Conservation (phyloP, 2,113 vertebrate species). For the Halichoerus grypus region DNA sequence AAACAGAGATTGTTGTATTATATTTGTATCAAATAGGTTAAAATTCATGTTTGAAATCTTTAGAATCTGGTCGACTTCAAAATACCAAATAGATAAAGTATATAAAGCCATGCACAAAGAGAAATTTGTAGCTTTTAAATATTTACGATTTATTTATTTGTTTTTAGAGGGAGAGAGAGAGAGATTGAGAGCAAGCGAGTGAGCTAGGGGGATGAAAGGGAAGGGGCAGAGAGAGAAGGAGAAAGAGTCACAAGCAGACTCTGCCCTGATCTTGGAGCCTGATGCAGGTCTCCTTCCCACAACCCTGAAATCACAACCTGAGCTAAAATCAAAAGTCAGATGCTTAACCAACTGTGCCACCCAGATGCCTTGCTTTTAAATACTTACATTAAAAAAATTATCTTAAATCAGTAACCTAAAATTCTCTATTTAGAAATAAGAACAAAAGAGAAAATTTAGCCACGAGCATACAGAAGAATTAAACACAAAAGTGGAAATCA, state of each 20-base stretch:
- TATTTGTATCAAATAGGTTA: neutral
- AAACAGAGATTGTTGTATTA: neutral
- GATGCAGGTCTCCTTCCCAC: neutral
- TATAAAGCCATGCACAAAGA: neutral
- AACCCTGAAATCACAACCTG: neutral
- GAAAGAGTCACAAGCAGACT: neutral
- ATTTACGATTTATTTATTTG: neutral
- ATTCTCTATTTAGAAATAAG: neutral
- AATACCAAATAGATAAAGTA: neutral
- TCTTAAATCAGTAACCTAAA: neutral
- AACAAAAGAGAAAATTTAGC: neutral
- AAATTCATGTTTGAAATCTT: neutral
- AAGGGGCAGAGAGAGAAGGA: neutral
- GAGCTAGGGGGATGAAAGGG: neutral
- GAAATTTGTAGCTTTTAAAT: neutral
- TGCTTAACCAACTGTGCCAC: neutral
- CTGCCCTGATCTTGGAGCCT: neutral
- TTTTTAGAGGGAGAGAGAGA: neutral
- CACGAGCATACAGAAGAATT: neutral
- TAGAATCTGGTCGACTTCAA: conserved; percentile 29
- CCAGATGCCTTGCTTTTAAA: neutral
- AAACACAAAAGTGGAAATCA: neutral
- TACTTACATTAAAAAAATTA: neutral
- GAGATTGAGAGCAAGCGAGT: neutral
- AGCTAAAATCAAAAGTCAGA: neutral